Conservation (phyloP, 2,113 vertebrate genomes). For the Tamias sibiricus region DNA sequence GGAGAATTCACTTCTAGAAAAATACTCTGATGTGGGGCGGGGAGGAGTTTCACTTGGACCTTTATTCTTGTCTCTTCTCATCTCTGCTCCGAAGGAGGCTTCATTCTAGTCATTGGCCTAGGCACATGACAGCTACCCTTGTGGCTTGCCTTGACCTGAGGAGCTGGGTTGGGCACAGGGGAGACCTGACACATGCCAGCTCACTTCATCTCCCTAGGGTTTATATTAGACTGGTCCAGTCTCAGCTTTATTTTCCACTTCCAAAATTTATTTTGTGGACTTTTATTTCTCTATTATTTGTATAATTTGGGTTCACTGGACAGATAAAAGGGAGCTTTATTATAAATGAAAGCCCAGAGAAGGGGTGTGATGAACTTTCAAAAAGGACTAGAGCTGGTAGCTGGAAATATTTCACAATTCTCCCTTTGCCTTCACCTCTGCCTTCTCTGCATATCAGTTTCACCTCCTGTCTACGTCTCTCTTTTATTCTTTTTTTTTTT, state of each 20-base stretch:
- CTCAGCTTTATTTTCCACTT: slow-evolving; percentile 4
- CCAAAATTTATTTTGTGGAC: background rate
- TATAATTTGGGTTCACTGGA: background rate
- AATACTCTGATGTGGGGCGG: slow-evolving; percentile 8
- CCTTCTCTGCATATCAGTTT: background rate
- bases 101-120: background rate
- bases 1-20: slow-evolving; percentile 42
- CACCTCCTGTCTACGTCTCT: background rate
- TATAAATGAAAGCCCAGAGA: background rate
- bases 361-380: background rate
- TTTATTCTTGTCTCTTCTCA: slow-evolving; percentile 30
- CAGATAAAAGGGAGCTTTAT: background rate
- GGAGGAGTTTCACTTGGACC: background rate
- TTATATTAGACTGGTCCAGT: background rate
- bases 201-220: background rate
- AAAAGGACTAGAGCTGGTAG: background rate
- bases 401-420: background rate
- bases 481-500: background rate
- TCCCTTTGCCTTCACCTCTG: background rate
- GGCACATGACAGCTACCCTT: background rate
- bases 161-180: background rate
- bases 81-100: background rate
- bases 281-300: slow-evolving; percentile 1
- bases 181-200: background rate
- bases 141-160: background rate